These are phyloP conservation scores for Synergus laeviventris DNA, from an alignment of 2,888 invertebrate species.

Conservation along the genomic window DNA sequence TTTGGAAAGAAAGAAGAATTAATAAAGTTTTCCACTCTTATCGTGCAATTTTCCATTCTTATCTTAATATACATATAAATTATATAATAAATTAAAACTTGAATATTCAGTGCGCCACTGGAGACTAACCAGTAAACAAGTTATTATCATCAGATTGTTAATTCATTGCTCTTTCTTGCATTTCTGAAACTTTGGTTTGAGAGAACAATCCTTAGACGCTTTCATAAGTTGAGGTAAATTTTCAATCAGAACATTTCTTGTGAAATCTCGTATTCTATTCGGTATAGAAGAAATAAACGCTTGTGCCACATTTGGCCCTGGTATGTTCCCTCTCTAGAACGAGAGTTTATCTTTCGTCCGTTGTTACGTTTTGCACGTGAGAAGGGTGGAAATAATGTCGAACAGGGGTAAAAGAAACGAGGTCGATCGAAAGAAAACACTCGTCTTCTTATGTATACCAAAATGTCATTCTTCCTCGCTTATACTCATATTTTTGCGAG, in stretches of 20 bases:
- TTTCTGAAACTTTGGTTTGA: not conserved
- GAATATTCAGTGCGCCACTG: not conserved
- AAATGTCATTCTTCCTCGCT: conserved; percentile 21
- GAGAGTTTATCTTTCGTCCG: conserved; percentile 34
- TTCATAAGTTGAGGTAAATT: not conserved
- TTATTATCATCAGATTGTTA: not conserved
- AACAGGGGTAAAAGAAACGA: conserved; percentile 11
- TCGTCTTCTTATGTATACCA: conserved; percentile 29
- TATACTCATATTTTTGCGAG: conserved; percentile 27
- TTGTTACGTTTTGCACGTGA: conserved; percentile 24
- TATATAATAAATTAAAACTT: not conserved
- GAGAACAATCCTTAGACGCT: not conserved
- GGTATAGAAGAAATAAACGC: conserved; percentile 8
- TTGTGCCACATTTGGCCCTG: not conserved
- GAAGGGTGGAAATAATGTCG: conserved; percentile 6
- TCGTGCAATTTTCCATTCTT: not conserved
- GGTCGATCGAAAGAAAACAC: conserved; percentile 39
- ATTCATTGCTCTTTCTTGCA: no score
- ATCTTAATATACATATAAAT: not conserved
- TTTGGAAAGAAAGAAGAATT: not conserved
- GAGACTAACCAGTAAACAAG: not conserved
- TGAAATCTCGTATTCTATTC: conserved; percentile 31
- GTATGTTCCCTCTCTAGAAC: not conserved
- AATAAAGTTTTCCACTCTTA: not conserved
- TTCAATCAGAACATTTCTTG: not conserved